Evolutionary conservation across 1,140 invertebrate genomes (phyloP).

Genomic region (Saccostrea echinata): DNA sequence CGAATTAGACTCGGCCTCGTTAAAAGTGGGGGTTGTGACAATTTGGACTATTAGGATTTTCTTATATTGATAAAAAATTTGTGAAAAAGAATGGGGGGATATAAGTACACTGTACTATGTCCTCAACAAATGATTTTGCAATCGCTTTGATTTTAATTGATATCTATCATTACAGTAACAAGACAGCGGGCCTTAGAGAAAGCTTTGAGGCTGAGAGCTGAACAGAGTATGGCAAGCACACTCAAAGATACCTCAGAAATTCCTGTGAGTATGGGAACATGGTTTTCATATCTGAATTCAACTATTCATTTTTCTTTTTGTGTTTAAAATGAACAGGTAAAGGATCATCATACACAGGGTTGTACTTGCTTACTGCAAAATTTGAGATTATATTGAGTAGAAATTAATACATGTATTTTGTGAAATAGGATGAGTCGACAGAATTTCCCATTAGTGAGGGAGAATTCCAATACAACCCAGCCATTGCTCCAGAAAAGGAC

Average conservation of each 20-base stretch:
- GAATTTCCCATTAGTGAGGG: conserved; percentile 74
- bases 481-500: conserved; percentile 70
- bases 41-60: too few relatives aligned
- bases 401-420: too few relatives aligned
- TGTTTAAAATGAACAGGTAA: neutral
- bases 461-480: conserved; percentile 68
- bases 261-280: conserved; percentile 59
- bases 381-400: neutral
- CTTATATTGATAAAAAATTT: too few relatives aligned
- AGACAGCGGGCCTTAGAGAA: conserved; percentile 56
- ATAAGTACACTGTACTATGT: too few relatives aligned
- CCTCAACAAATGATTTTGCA: neutral
- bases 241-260: conserved; percentile 72
- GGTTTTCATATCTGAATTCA: neutral
- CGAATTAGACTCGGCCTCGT: too few relatives aligned
- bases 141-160: too few relatives aligned
- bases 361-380: neutral
- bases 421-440: conserved; percentile 67
- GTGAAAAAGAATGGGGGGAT: too few relatives aligned
- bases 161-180: conserved; percentile 53
- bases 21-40: too few relatives aligned
- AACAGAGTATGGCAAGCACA: conserved; percentile 74
- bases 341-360: neutral
- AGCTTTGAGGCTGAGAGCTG: conserved; percentile 53
- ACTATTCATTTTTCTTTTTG: neutral